Evolutionary conservation across 2,888 invertebrate genomes (phyloP).

Genomic region (Chrysina gloriosa): DNA sequence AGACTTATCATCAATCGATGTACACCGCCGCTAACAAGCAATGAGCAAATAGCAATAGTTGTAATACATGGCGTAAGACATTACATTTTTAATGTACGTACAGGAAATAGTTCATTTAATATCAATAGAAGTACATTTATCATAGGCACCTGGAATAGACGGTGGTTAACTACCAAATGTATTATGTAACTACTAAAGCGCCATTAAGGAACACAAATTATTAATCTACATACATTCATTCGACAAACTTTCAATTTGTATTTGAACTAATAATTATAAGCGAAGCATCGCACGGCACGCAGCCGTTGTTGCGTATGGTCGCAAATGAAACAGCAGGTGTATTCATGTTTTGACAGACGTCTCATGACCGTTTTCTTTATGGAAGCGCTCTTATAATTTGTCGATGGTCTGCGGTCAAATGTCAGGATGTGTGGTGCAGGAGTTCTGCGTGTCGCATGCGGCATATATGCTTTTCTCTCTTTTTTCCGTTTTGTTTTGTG

Average conservation of each 20-base stretch:
- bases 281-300: not conserved
- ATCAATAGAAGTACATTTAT: too few species aligned
- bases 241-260: conserved; percentile 7
- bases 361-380: conserved; percentile 23
- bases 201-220: not conserved
- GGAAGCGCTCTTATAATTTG: conserved; percentile 22
- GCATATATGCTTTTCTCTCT: not conserved
- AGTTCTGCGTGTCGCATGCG: conserved; percentile 1
- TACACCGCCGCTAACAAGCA: too few species aligned
- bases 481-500: not conserved
- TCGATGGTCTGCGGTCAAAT: conserved; percentile 30
- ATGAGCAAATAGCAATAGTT: too few species aligned
- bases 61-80: too few species aligned
- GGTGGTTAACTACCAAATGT: not conserved
- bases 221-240: not conserved
- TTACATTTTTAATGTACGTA: too few species aligned
- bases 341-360: conserved; percentile 27
- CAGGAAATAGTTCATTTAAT: too few species aligned
- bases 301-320: conserved; percentile 3
- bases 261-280: conserved; percentile 11
- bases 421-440: conserved; percentile 12
- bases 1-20: too few species aligned
- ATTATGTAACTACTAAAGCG: not conserved
- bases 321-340: conserved; percentile 24
- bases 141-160: not conserved